A percentile compares a stretch with the other conserved stretches of the same genome.
Evolutionary conservation across 1,140 invertebrate genomes (phyloP).

Genomic region (Pseudomyrmex pallidus): DNA sequence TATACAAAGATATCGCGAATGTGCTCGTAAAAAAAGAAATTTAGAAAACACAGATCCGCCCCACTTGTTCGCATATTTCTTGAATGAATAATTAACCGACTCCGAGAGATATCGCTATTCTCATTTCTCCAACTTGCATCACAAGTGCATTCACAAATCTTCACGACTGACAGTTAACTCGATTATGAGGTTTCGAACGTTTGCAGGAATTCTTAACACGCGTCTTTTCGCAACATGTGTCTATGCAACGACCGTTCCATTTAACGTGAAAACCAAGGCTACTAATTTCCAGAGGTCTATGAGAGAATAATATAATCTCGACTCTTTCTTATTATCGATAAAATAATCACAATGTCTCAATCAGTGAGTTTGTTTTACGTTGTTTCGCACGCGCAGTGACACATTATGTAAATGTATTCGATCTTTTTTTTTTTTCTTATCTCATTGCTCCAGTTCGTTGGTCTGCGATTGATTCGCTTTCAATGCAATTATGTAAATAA

Average conservation of each 20-base stretch:
- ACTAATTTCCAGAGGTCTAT: not conserved
- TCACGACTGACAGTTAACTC: slow-evolving; percentile 18
- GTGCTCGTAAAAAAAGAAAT: not conserved
- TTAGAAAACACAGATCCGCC: not conserved
- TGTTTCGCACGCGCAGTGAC: too few relatives aligned
- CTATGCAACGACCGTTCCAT: not conserved
- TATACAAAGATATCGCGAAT: not conserved
- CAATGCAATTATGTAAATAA: too few relatives aligned
- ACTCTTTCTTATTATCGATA: too few relatives aligned
- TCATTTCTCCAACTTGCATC: not conserved
- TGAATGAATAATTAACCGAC: too few relatives aligned
- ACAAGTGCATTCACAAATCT: not conserved
- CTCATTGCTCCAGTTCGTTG: too few relatives aligned
- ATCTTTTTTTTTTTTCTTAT: too few relatives aligned
- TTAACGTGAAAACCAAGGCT: slow-evolving; percentile 8
- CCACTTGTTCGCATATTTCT: too few relatives aligned
- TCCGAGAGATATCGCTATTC: not conserved
- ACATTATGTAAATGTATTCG: too few relatives aligned
- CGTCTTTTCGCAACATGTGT: not conserved
- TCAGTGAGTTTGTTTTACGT: too few relatives aligned
- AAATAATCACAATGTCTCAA: too few relatives aligned
- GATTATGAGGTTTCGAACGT: slow-evolving; percentile 25
- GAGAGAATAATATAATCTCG: too few relatives aligned
- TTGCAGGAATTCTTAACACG: slow-evolving; percentile 26
- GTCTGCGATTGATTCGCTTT: too few relatives aligned